Base-by-base conservation (phyloP, 2,888 invertebrate species). In the Chrysolina oricalcia region DNA sequence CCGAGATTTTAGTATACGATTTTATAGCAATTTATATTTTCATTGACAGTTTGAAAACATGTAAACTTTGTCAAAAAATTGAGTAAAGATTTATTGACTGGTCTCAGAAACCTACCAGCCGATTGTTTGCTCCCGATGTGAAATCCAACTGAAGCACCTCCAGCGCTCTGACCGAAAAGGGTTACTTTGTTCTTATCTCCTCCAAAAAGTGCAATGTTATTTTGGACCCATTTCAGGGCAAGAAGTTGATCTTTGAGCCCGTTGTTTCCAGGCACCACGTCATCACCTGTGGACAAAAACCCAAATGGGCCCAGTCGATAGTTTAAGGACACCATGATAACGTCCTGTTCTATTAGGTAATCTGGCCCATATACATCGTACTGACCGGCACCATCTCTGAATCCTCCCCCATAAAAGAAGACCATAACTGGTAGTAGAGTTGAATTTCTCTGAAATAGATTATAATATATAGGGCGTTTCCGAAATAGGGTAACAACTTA, bases 331-430 rank as follows among this genome's bases (percentile, higher is more conserved):
- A 86, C 86, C 13, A 87, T 78, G 1, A 87, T 73, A 27, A 87
- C 82, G 23, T 80, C 82, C 70, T 84, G 79, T 68, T 85, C 82
- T 6, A 87, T 68, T 8, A 87, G 73, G 70, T 83, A 86, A 73
- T 87, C 86, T 11, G 87, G 86, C 2, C 86, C 87, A 73, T 85
- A 91, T 0, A 89, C 87, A 0, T 87, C 78, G 21, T 90, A 88
- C 13, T 86, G 86, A 41, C 83, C 81, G 53, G 80, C 81, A 2
- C 87, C 87, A 19, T 77, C 79, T 23, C 85, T 76, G 67, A 86
- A 87, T 17, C 83, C 86, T 6, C 87, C 87, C 6, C 87, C 87
- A 73, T 85, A 84, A 35, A 87, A 84, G 81, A 85, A 87, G 0
- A 87, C 85, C 87, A 87, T 87, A 5, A 87, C 87, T 0, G 87